These are phyloP conservation scores for Globodera rostochiensis DNA, from an alignment of 1,140 invertebrate species.

Conservation along the genomic window DNA sequence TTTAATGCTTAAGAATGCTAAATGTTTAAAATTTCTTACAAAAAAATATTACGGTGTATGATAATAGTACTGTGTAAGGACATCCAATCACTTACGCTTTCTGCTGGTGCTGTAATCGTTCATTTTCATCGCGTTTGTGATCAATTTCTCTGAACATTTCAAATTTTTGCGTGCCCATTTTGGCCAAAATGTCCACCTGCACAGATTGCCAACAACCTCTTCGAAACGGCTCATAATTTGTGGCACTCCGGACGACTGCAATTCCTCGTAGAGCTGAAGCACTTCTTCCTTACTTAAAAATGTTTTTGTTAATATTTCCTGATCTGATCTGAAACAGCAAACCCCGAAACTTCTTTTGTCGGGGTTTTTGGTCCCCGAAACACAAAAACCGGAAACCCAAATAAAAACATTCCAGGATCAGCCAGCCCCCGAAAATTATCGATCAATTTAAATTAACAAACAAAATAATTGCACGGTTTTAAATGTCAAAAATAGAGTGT, in stretches of 20 bases:
- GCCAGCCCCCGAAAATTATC: no score
- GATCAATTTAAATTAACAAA: conserved; percentile 8
- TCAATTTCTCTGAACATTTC: conserved; percentile 60
- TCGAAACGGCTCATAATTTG: conserved; percentile 67
- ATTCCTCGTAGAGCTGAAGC: conserved; percentile 67
- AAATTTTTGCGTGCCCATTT: neutral
- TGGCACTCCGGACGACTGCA: conserved; percentile 66
- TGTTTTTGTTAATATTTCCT: neutral
- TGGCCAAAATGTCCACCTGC: conserved; percentile 45
- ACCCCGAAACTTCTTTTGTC: neutral
- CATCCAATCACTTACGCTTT: conserved; percentile 57
- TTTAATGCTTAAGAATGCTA: no score
- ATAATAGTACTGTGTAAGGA: no score
- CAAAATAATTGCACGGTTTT: conserved; percentile 6
- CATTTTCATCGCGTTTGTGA: conserved; percentile 66
- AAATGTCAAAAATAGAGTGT: neutral
- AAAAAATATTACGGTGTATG: no score
- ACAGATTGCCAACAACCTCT: conserved; percentile 66
- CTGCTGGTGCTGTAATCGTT: conserved; percentile 66
- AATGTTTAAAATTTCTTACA: no score
- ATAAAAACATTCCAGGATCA: no score
- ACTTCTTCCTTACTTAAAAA: conserved; percentile 67
- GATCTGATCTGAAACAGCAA: conserved; percentile 5
- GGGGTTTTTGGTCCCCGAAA: no score
- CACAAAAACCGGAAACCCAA: no score